Evolutionary conservation across 2,113 vertebrate species (phyloP).

Genomic region (Zapus hudsonius): DNA sequence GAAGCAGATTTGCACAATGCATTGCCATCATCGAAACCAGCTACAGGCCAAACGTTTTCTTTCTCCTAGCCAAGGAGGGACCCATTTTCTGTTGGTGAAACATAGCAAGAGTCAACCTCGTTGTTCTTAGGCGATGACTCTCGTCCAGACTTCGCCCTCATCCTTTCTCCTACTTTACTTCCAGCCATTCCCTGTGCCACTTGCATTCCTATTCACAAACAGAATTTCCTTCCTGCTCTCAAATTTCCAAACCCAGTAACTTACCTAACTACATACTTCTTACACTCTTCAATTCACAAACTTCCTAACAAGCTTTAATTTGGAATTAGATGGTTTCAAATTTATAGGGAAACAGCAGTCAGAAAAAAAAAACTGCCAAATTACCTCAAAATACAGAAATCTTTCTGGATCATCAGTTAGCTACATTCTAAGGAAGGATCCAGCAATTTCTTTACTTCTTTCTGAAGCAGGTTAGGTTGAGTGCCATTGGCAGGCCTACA

Average conservation of each 20-base stretch:
- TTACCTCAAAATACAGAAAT: conserved; percentile 66
- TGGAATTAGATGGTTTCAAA: conserved; percentile 39
- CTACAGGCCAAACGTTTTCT: conserved; percentile 51
- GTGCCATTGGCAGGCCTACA: conserved; percentile 42
- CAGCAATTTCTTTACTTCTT: conserved; percentile 66
- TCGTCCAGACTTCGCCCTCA: conserved; percentile 49
- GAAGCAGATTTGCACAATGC: conserved; percentile 53
- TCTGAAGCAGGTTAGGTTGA: conserved; percentile 49
- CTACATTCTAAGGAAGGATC: conserved; percentile 63
- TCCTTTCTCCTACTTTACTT: conserved; percentile 46
- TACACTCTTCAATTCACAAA: conserved; percentile 70
- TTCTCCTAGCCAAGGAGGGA: conserved; percentile 55
- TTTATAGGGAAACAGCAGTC: conserved; percentile 45
- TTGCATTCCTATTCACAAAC: conserved; percentile 41
- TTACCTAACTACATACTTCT: conserved; percentile 75
- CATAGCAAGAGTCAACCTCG: conserved; percentile 44
- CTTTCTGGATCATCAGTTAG: conserved; percentile 66
- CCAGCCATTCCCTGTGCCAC: conserved; percentile 32
- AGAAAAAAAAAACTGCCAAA: conserved; percentile 24
- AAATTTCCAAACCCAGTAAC: conserved; percentile 66
- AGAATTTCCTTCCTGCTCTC: conserved; percentile 60
- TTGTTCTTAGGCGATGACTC: conserved; percentile 61
- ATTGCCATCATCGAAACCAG: conserved; percentile 43
- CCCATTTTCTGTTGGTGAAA: conserved; percentile 62
- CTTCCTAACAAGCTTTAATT: conserved; percentile 54